Conservation (phyloP, 1,140 invertebrate species). For the Cydia pomonella region DNA sequence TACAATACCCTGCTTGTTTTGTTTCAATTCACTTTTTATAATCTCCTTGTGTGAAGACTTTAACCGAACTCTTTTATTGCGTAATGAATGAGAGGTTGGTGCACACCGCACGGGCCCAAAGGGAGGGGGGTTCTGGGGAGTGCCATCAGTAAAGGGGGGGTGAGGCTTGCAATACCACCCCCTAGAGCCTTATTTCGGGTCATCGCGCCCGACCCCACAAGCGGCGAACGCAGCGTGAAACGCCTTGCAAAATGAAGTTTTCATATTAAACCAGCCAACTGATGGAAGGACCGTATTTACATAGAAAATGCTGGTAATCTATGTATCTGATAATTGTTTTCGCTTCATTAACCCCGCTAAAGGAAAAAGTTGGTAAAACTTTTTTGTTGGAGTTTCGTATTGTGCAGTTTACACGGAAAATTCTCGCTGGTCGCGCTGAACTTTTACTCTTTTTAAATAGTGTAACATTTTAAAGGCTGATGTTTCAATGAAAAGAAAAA, state of each 20-base stretch:
- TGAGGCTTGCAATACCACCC: constrained; percentile 53
- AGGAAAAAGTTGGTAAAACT: constrained; percentile 6
- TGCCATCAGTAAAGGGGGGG: constrained; percentile 37
- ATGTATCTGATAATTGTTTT: constrained; percentile 25
- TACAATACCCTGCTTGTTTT: no score
- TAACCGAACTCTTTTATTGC: constrained; percentile 69
- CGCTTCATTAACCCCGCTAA: constrained; percentile 1
- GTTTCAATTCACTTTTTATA: background rate
- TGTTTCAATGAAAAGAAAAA: background rate
- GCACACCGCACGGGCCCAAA: constrained; percentile 42
- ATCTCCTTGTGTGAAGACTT: constrained; percentile 43
- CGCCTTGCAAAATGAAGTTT: constrained; percentile 64
- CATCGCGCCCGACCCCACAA: constrained; percentile 63
- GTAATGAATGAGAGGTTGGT: constrained; percentile 73
- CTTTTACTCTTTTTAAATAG: constrained; percentile 20
- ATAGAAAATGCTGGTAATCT: constrained; percentile 18
- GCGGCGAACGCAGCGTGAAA: constrained; percentile 56
- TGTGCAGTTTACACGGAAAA: constrained; percentile 5
- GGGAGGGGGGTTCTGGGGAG: constrained; percentile 36
- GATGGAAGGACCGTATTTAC: constrained; percentile 23
- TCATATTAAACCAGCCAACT: constrained; percentile 42
- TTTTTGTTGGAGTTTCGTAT: constrained; percentile 2
- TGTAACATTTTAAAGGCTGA: background rate
- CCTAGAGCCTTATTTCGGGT: constrained; percentile 71
- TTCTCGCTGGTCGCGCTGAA: background rate